phyloP scores from a whole-genome alignment of 1,140 invertebrate species.

The Cyrtorhinus lividipennis region DNA sequence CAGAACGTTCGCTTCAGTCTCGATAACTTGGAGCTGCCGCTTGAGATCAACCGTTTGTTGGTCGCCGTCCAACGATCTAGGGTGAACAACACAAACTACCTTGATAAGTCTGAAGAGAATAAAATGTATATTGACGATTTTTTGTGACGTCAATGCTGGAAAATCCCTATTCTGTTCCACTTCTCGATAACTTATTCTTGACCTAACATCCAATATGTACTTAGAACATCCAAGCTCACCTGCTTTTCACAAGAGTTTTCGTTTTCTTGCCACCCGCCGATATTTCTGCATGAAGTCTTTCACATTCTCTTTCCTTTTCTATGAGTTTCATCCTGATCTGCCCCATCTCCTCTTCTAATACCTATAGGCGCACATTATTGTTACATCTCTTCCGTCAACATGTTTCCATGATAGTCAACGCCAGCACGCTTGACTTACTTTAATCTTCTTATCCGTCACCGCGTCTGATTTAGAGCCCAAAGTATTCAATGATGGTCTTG shows the following conservation, averaged over 20 bases:
- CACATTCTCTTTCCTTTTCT: constrained; percentile 68
- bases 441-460: constrained; percentile 50
- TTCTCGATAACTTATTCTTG: background rate
- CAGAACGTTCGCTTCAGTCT: constrained; percentile 52
- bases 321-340: constrained; percentile 59
- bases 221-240: too few species aligned
- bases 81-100: background rate
- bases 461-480: constrained; percentile 29
- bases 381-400: too few species aligned
- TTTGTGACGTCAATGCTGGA: background rate
- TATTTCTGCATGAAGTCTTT: constrained; percentile 55
- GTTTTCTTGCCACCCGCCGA: constrained; percentile 43
- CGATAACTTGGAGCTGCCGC: constrained; percentile 53
- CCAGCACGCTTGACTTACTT: constrained; percentile 31
- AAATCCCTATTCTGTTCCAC: background rate
- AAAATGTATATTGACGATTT: background rate
- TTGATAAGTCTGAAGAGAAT: background rate
- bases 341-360: constrained; percentile 51
- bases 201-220: too few species aligned
- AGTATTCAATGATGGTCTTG: constrained; percentile 28
- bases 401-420: constrained; percentile 3
- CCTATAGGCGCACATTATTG: too few species aligned
- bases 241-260: constrained; percentile 43
- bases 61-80: constrained; percentile 43
- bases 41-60: constrained; percentile 50